These are phyloP conservation scores for Zonotrichia leucophrys DNA, from an alignment of 2,113 vertebrate species.

Conservation along the genomic window DNA sequence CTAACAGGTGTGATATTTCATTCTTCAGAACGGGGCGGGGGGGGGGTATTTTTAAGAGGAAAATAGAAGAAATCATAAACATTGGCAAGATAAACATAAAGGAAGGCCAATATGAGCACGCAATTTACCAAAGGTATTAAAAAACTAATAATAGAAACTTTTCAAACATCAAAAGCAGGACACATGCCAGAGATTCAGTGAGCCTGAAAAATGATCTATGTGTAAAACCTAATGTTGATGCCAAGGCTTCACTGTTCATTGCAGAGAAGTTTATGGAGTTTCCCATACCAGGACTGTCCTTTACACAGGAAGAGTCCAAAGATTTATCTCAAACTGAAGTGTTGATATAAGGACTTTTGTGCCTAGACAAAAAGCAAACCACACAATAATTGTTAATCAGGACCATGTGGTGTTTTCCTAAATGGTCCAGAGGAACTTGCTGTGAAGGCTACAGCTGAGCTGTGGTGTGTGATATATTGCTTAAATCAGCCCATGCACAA, in stretches of 20 bases:
- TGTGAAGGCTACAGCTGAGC: background rate
- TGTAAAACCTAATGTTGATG: background rate
- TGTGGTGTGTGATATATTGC: background rate
- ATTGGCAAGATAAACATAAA: background rate
- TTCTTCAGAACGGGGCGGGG: background rate
- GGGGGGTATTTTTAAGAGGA: background rate
- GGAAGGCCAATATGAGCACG: rapidly evolving
- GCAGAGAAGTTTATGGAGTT: constrained; percentile 1
- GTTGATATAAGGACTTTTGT: constrained; percentile 42
- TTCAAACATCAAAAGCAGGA: background rate
- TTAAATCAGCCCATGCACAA: background rate
- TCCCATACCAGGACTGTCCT: background rate
- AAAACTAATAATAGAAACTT: background rate
- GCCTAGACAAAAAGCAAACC: constrained; percentile 26
- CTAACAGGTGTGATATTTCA: background rate
- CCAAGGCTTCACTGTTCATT: background rate
- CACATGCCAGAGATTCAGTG: background rate
- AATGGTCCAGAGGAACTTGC: background rate
- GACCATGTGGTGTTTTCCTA: constrained; percentile 44
- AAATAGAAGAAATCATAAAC: background rate
- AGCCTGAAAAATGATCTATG: background rate
- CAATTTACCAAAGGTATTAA: background rate
- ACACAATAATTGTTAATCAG: constrained; percentile 23
- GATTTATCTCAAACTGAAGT: constrained; percentile 26
- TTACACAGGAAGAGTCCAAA: background rate